Conservation (phyloP, 2,797 vertebrate genomes). For the Masticophis lateralis region DNA sequence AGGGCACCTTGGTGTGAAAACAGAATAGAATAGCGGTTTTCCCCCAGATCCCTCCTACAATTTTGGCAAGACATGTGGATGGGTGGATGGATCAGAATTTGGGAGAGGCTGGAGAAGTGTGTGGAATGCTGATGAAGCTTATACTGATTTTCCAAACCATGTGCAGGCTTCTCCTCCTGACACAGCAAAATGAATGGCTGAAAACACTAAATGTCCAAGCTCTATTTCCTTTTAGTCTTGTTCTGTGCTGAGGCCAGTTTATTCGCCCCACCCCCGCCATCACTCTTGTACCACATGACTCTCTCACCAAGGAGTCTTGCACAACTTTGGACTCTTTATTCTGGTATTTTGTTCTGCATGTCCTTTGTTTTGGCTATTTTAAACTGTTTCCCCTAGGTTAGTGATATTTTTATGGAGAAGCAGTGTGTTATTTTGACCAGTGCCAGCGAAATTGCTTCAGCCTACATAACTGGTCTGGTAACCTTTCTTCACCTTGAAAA, state of each 20-base stretch:
- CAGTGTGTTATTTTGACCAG: not conserved
- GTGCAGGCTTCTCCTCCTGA: not conserved
- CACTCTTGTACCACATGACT: not conserved
- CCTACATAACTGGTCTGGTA: not conserved
- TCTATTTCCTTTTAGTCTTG: not conserved
- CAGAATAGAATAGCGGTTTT: not conserved
- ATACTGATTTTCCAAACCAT: not conserved
- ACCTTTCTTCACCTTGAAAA: not conserved
- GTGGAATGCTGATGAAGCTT: constrained; percentile 18
- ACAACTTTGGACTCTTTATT: not conserved
- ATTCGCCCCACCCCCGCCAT: too few relatives aligned
- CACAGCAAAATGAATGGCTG: not conserved
- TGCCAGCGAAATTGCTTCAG: not conserved
- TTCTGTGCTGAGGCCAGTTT: not conserved
- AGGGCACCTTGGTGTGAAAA: constrained; percentile 1
- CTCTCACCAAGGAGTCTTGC: not conserved
- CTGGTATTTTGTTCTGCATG: not conserved
- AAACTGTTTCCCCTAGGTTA: not conserved
- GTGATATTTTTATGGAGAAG: not conserved
- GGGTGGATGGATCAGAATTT: constrained; percentile 11
- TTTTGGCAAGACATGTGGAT: not conserved
- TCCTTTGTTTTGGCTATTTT: not conserved
- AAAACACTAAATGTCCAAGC: not conserved
- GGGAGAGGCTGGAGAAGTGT: constrained; percentile 7
- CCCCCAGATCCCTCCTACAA: not conserved